These are phyloP conservation scores for Calameuta idolon DNA, from an alignment of 2,888 invertebrate genomes.

Conservation along the genomic window DNA sequence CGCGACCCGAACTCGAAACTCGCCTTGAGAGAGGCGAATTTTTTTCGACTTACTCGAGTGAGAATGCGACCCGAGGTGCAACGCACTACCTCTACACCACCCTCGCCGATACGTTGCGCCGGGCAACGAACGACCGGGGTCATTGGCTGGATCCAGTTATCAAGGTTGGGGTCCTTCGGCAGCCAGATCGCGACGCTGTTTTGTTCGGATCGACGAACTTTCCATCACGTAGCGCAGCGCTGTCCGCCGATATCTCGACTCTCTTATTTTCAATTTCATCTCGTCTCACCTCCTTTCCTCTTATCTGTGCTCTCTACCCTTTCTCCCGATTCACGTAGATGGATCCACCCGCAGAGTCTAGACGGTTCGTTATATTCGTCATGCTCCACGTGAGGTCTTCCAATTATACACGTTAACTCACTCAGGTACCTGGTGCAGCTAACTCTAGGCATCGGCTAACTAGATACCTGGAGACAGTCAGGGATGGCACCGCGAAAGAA, in stretches of 20 bases:
- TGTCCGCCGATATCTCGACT: not conserved
- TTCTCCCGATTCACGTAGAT: not conserved
- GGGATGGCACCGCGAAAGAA: conserved; percentile 21
- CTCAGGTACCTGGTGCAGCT: not conserved
- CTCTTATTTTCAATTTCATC: conserved; percentile 1
- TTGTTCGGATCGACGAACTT: conserved; percentile 35
- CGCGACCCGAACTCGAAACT: not conserved
- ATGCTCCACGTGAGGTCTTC: not conserved
- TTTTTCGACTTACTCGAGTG: not conserved
- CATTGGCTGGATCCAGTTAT: conserved; percentile 59
- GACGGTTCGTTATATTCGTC: not conserved
- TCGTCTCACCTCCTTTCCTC: conserved; percentile 17
- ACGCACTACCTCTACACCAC: conserved; percentile 11
- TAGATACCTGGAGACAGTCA: not conserved
- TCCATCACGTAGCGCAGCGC: conserved; percentile 17
- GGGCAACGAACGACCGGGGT: conserved; percentile 57
- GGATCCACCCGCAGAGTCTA: not conserved
- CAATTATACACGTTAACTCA: not conserved
- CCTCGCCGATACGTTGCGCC: conserved; percentile 19
- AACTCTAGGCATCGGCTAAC: not conserved
- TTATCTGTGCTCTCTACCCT: conserved; percentile 2
- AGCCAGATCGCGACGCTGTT: conserved; percentile 11
- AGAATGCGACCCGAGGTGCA: not conserved
- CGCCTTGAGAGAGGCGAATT: not conserved
- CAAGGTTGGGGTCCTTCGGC: conserved; percentile 55